Conservation (phyloP, 2,888 invertebrate species). For the Pseudolycoriella hygida region DNA sequence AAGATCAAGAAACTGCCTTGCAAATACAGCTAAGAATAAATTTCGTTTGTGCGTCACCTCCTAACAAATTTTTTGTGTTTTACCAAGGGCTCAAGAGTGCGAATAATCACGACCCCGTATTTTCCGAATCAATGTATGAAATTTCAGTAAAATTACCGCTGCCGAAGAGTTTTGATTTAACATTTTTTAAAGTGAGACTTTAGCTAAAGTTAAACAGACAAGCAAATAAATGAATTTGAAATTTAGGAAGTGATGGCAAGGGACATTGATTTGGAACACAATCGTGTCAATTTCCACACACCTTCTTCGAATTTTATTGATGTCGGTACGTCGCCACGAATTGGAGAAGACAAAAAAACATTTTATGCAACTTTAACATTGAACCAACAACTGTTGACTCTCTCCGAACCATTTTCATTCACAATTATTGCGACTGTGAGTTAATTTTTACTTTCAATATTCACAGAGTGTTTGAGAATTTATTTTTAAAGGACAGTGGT, state of each 20-base stretch:
- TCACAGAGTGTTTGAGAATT: too few relatives aligned
- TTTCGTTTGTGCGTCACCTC: constrained; percentile 12
- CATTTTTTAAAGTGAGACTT: constrained; percentile 9
- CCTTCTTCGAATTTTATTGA: constrained; percentile 10
- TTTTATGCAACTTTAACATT: constrained; percentile 14
- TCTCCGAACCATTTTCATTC: constrained; percentile 13
- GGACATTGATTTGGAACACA: constrained; percentile 15
- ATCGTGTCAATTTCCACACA: constrained; percentile 15
- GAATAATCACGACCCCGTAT: constrained; percentile 15
- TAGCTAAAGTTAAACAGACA: background rate
- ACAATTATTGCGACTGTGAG: constrained; percentile 14
- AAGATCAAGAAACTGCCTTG: constrained; percentile 12
- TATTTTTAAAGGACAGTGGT: background rate
- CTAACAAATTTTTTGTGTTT: constrained; percentile 8
- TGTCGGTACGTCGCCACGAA: constrained; percentile 11
- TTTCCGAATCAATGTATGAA: constrained; percentile 14
- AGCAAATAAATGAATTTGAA: background rate
- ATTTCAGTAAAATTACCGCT: constrained; percentile 16
- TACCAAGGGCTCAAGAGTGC: constrained; percentile 13
- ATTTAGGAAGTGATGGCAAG: constrained; percentile 13
- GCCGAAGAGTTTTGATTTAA: constrained; percentile 15
- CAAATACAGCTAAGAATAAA: constrained; percentile 12
- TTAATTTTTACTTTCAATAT: background rate
- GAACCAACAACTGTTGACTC: constrained; percentile 12
- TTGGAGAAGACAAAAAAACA: constrained; percentile 11